phyloP scores from a whole-genome alignment of 2,888 invertebrate genomes.

The Andricus curvator region DNA sequence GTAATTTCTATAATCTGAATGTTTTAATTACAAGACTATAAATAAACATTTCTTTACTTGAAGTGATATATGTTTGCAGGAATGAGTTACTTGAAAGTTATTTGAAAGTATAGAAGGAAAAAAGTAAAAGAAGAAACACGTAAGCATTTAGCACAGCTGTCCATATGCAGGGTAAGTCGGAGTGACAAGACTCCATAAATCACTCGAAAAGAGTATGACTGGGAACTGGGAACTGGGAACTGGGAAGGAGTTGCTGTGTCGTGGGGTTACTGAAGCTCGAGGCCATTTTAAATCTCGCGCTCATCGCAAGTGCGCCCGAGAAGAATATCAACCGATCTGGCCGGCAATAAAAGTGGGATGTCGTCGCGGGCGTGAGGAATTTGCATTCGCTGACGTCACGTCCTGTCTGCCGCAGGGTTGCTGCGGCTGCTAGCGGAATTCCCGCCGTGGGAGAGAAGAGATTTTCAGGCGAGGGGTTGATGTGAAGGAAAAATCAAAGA shows the following conservation, averaged over 20 bases:
- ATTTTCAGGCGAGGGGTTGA: background rate
- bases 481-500: slow-evolving; percentile 33
- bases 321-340: slow-evolving; percentile 67
- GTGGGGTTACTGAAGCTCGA: slow-evolving; percentile 12
- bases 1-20: too few species aligned
- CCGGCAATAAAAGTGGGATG: slow-evolving; percentile 63
- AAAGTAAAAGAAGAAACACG: background rate
- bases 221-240: too few species aligned
- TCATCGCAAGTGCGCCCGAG: slow-evolving; percentile 53
- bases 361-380: slow-evolving; percentile 58
- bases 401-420: slow-evolving; percentile 57
- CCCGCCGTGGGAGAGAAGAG: slow-evolving; percentile 23
- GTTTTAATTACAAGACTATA: background rate
- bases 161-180: background rate
- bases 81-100: background rate
- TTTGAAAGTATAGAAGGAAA: background rate
- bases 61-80: background rate
- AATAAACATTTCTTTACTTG: background rate
- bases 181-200: slow-evolving; percentile 42
- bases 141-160: slow-evolving; percentile 3
- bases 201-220: slow-evolving; percentile 41
- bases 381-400: slow-evolving; percentile 71
- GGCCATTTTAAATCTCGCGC: slow-evolving; percentile 30
- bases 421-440: slow-evolving; percentile 32
- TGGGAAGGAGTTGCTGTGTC: slow-evolving; percentile 27